Evolutionary conservation across 2,797 vertebrate genomes (phyloP), one percentile per base, ranked within the genome.

Genomic region (Coilia nasus): DNA sequence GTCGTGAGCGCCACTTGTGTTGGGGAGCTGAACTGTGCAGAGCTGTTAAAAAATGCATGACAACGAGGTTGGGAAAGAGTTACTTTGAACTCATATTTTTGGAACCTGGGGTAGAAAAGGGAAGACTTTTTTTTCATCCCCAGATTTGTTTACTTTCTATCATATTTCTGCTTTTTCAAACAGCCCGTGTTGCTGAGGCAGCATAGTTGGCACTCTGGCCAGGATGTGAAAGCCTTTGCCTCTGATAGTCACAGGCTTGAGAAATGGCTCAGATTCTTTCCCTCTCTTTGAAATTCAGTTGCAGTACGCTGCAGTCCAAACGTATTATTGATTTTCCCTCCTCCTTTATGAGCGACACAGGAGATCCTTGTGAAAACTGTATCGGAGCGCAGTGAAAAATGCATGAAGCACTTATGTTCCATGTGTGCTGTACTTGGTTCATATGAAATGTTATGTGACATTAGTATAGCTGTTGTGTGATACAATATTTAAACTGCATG

Each of bases 371-470:
- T 44, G 71, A 35, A 44, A 78, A 44, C 35, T 44, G 15, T 78
- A 41, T 78, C 71, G 35, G 17, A 78, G 19, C 71, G 44, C 71
- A 44, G 71, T 78, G 35, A 78, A 78, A 78, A 78, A 78, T 78
- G 35, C 17, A 78, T 41, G 10, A 44, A 44, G 12, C 64, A 31
- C 28, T 11, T 3, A 28, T 71, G 25, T 11, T 64, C 7, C 62
- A 67, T 3, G 6, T 41, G 6, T 35, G 28, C 28, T 41, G 17
- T 17, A 44, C 31, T 78, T 31, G 44, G 19, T 78, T 78, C 71
- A 78, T 41, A 41, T 78, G 35, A 17, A 78, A 12, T 44, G 31
- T 10, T 19, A 78, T 31, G 19, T 21, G 4, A 78, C 71, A 78
- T 78, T 78, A 71, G 64, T 3, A 71, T 3, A 35, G 64, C 28